phyloP scores from a whole-genome alignment of 1,140 invertebrate genomes.

The Lepidotrigona ventralis region DNA sequence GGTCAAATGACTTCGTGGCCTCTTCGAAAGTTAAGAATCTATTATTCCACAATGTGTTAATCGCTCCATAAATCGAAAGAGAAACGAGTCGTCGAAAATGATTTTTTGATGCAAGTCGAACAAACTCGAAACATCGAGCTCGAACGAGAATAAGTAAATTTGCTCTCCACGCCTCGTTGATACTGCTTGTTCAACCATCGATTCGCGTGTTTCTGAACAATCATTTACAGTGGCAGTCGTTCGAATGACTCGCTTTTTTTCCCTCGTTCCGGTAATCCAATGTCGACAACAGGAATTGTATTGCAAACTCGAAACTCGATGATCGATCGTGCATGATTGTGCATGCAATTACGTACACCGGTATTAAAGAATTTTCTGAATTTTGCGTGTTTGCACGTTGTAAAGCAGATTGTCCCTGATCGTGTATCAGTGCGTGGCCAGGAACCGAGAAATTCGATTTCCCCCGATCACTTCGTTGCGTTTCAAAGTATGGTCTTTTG shows the following conservation, averaged over 20 bases:
- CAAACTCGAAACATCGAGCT: background rate
- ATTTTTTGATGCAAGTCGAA: background rate
- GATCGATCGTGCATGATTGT: background rate
- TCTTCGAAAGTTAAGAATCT: too few relatives aligned
- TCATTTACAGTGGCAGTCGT: background rate
- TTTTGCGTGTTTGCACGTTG: background rate
- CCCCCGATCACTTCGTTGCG: background rate
- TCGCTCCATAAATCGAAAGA: too few relatives aligned
- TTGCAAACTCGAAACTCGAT: background rate
- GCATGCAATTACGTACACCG: background rate
- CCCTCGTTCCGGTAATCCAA: background rate
- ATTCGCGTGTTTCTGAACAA: background rate
- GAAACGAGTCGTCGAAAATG: background rate
- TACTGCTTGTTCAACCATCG: background rate
- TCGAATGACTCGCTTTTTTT: background rate
- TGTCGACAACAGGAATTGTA: background rate
- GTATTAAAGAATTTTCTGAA: background rate
- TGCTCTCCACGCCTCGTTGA: background rate
- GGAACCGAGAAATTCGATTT: background rate
- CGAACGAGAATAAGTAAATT: conserved; percentile 1
- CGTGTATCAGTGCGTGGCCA: background rate
- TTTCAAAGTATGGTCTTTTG: background rate
- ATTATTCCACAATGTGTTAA: too few relatives aligned
- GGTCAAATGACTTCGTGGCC: too few relatives aligned
- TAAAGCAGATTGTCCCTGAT: conserved; percentile 5